Percentiles rank a stretch among this genome's conserved stretches.
Evolutionary conservation across 2,113 vertebrate species (phyloP).

Genomic region (Balaeniceps rex): DNA sequence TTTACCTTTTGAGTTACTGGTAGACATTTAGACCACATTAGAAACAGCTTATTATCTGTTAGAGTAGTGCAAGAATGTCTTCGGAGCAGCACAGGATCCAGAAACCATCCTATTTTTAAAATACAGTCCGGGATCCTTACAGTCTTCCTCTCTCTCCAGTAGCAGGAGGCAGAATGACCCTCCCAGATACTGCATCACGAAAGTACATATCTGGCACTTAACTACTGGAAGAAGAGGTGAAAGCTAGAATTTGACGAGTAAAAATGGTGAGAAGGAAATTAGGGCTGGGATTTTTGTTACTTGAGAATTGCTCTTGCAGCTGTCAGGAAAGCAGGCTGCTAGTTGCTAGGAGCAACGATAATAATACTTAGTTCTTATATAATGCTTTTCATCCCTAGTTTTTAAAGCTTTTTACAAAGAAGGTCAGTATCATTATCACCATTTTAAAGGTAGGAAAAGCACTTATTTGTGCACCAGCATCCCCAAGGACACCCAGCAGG

Average conservation of each 20-base stretch:
- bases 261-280: not conserved
- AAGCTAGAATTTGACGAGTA: not conserved
- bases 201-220: not conserved
- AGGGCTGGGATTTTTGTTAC: not conserved
- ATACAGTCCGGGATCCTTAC: accelerated
- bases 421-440: slow-evolving; percentile 3
- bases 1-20: not conserved
- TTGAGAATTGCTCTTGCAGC: not conserved
- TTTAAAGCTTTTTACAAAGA: slow-evolving; percentile 12
- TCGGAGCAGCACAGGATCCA: not conserved
- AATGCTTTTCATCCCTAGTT: not conserved
- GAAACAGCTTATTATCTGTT: not conserved
- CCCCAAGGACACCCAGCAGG: not conserved
- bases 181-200: not conserved
- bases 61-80: not conserved
- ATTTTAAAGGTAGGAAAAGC: not conserved
- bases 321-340: slow-evolving; percentile 11
- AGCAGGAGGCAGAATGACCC: not conserved
- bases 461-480: not conserved
- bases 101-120: not conserved
- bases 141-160: not conserved
- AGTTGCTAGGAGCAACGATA: slow-evolving; percentile 31
- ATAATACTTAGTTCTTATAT: not conserved
- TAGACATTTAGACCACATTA: not conserved
- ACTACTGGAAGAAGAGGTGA: not conserved